Percentiles rank a stretch among this genome's conserved stretches.
Evolutionary conservation across 2,888 invertebrate species (phyloP).

Genomic region (Phlogophora meticulosa): DNA sequence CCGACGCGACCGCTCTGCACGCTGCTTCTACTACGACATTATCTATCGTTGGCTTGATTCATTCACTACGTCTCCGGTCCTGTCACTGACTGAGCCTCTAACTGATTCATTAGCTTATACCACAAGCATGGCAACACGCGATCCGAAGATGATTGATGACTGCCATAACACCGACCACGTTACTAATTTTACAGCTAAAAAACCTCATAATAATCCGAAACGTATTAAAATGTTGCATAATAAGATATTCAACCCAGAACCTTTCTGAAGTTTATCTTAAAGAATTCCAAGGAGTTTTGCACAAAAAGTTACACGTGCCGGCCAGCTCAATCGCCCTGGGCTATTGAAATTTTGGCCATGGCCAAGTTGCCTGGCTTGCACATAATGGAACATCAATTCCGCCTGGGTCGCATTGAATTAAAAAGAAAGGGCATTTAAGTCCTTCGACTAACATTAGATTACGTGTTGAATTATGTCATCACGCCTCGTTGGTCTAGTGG

Average conservation of each 20-base stretch:
- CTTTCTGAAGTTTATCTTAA: slow-evolving; percentile 80
- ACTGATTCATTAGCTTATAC: slow-evolving; percentile 62
- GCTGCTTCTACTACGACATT: slow-evolving; percentile 69
- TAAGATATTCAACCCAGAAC: slow-evolving; percentile 85
- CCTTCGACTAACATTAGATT: slow-evolving; percentile 54
- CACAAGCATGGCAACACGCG: slow-evolving; percentile 71
- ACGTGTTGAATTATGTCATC: slow-evolving; percentile 33
- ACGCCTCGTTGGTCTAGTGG: too few species aligned
- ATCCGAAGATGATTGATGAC: slow-evolving; percentile 70
- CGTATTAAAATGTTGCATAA: slow-evolving; percentile 86
- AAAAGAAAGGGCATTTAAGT: slow-evolving; percentile 68
- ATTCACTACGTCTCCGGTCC: slow-evolving; percentile 64
- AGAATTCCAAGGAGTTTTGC: slow-evolving; percentile 87
- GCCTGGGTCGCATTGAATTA: slow-evolving; percentile 75
- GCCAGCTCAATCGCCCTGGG: slow-evolving; percentile 84
- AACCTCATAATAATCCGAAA: slow-evolving; percentile 70
- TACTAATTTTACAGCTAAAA: slow-evolving; percentile 73
- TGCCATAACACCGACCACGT: slow-evolving; percentile 69
- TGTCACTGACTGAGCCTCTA: slow-evolving; percentile 49
- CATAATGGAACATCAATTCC: slow-evolving; percentile 86
- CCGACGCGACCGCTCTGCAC: slow-evolving; percentile 77
- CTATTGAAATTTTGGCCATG: slow-evolving; percentile 89
- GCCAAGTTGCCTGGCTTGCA: slow-evolving; percentile 80
- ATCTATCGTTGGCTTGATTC: slow-evolving; percentile 67
- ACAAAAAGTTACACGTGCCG: slow-evolving; percentile 91